Base-by-base conservation (phyloP, 1,140 invertebrate genomes). In the Dinothrombium tinctorium region DNA sequence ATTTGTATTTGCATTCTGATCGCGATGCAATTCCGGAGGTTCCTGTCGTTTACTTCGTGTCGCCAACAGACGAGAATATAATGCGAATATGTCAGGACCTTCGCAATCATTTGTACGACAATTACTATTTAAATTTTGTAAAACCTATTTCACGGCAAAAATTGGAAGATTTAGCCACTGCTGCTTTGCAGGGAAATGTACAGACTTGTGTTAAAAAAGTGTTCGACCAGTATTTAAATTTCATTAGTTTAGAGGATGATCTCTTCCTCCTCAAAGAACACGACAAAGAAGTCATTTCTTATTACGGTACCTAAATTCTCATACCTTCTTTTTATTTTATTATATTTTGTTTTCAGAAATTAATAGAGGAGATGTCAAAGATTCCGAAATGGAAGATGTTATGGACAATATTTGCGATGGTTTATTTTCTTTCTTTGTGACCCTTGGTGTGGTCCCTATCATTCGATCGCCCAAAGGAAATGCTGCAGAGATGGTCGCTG, bases 171-270 rank as follows among this genome's bases (percentile, higher is more conserved):
- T 63, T 99, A 35, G 94, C 92, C 5, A 69, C 75, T 17, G 74
- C 83, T 22, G 82, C 90, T 1, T 68, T 96, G 19, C 74, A 84
- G 49, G 72, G 79, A 2, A 79, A 81, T 53, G 76, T 74, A 52
- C 79, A 87, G 17, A 68, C 76, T 24, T 76, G 77, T 57, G 82
- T 99, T 40, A 77, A 86, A 40, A 95, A 94, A 63, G 78, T 94
- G 26, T 90, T 72, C 59, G 87, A 94, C 61, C 92, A 98, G 59
- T 96, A 96, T 69, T 65, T 95, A 24, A 95, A 96, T 64, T 99
- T 98, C 56, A 95, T 99, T 51, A 81, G 80, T 23, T 62, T 99
- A 40, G 94, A 99, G 67, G 87, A 98, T 61, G 87, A 98, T 57
- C 69, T 99, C 59, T 99, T 96, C 61, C 73, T 86, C 44, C 63